Evolutionary conservation across 2,797 vertebrate genomes (phyloP).

Genomic region (Hydrolagus colliei): DNA sequence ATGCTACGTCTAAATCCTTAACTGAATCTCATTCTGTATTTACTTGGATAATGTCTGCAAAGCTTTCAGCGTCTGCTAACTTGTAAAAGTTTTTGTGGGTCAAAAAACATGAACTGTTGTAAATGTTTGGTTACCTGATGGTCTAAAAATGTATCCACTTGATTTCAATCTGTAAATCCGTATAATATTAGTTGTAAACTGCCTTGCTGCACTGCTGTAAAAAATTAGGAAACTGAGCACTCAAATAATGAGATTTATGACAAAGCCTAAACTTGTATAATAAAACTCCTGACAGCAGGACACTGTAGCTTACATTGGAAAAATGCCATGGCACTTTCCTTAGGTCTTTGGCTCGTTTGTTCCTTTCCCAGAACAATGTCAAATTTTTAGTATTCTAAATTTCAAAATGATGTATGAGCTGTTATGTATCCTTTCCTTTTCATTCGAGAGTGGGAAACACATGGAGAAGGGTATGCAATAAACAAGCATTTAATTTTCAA

Average conservation of each 20-base stretch:
- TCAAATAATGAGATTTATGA: slow-evolving; percentile 28
- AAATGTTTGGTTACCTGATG: slow-evolving; percentile 4
- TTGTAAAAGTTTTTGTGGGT: neutral
- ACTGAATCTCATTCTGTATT: neutral
- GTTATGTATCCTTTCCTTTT: slow-evolving; percentile 14
- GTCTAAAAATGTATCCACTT: slow-evolving; percentile 13
- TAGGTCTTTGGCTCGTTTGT: neutral
- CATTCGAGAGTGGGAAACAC: slow-evolving; percentile 12
- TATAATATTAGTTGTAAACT: slow-evolving; percentile 11
- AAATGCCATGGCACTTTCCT: slow-evolving; percentile 9
- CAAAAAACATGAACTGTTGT: neutral
- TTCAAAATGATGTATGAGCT: slow-evolving; percentile 18
- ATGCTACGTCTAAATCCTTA: neutral
- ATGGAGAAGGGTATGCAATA: neutral
- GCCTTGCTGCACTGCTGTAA: neutral
- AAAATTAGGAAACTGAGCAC: neutral
- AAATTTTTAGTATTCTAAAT: slow-evolving; percentile 21
- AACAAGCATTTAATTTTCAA: slow-evolving; percentile 9
- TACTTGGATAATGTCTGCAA: neutral
- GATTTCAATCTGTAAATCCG: slow-evolving; percentile 18
- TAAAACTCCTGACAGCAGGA: slow-evolving; percentile 19
- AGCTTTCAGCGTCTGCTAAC: neutral
- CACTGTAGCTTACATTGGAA: slow-evolving; percentile 16
- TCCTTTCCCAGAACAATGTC: slow-evolving; percentile 1
- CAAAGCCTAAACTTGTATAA: neutral